Percentiles rank a stretch among this genome's conserved stretches.
Evolutionary conservation across 1,140 invertebrate species (phyloP).

Genomic region (Oppia nitens): DNA sequence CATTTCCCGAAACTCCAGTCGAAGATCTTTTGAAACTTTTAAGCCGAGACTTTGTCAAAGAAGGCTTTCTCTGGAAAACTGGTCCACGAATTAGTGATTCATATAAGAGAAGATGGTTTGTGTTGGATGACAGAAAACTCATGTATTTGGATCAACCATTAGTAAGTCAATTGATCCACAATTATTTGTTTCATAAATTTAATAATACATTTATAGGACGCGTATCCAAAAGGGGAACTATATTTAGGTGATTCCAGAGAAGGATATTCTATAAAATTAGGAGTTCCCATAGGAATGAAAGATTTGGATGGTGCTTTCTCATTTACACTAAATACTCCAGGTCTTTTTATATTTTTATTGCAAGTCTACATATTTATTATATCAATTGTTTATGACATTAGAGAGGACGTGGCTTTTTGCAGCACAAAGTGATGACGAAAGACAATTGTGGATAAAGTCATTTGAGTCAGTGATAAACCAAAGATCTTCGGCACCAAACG

Average conservation of each 20-base stretch:
- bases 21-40: slow-evolving; percentile 53
- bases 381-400: neutral
- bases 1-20: slow-evolving; percentile 57
- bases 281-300: slow-evolving; percentile 41
- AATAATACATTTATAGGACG: slow-evolving; percentile 44
- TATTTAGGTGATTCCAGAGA: slow-evolving; percentile 57
- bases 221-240: slow-evolving; percentile 76
- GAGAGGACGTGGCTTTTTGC: slow-evolving; percentile 62
- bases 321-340: slow-evolving; percentile 68
- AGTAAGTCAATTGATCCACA: slow-evolving; percentile 27
- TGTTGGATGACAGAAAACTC: slow-evolving; percentile 59
- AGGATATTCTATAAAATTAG: slow-evolving; percentile 46
- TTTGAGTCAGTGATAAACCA: slow-evolving; percentile 34
- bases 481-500: slow-evolving; percentile 10
- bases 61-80: slow-evolving; percentile 73
- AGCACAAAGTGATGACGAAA: slow-evolving; percentile 53
- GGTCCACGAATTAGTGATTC: slow-evolving; percentile 57
- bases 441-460: slow-evolving; percentile 58
- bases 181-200: slow-evolving; percentile 9
- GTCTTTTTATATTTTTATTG: slow-evolving; percentile 2
- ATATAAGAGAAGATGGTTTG: slow-evolving; percentile 71
- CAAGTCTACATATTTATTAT: neutral
- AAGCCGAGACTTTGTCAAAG: slow-evolving; percentile 58
- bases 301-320: slow-evolving; percentile 50
- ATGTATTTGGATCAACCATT: slow-evolving; percentile 76